Base-by-base conservation (phyloP, 2,797 vertebrate species). In the Hafferia zeledoni region DNA sequence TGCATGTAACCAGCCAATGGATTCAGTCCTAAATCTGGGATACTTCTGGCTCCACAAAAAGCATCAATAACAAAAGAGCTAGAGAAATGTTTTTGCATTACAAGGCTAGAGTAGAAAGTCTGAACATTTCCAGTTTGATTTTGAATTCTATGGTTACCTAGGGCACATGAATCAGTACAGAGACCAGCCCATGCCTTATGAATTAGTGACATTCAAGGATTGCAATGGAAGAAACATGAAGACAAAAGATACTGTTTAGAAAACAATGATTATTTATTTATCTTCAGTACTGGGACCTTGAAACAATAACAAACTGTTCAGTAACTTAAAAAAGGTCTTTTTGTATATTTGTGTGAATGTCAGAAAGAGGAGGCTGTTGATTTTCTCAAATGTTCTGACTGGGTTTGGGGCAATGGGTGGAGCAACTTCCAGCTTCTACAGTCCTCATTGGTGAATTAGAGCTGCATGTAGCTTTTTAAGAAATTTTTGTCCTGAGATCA, bases 401-500 rank as follows among this genome's bases (percentile, higher is more conserved):
- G 92, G 59, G 43, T 60, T 94, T 92, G 82, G 77, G 60, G 23
- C 69, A 43, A 78, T 86, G 76, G 96, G 97, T 52, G 90, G 95
- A 91, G 95, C 74, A 64, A 61, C 35, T 55, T n/a, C 68, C 81
- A 30, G 61, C 13, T 94, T 81, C 89, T 49, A 6, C 16, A 80
- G 68, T 81, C 64, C 95, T 88, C 57, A 97, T 97, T 98, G 97
- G 98, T 77, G 78, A 83, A 74, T 84, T 94, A 35, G 49, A 97
- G 74, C 82, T 95, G 86, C 81, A 91, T 60, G 87, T 95, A 95
- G 94, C 49, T 93, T 97, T 95, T 94, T 41, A 79, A 75, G 56
- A 92, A 83, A 35, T 96, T 91, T 97, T 97, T 97, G 49, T 95
- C 81, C 92, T 87, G 52, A 95, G 91, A 96, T 67, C 78, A 84